phyloP scores from a whole-genome alignment of 2,797 vertebrate species.

The Lindbergichthys nudifrons region DNA sequence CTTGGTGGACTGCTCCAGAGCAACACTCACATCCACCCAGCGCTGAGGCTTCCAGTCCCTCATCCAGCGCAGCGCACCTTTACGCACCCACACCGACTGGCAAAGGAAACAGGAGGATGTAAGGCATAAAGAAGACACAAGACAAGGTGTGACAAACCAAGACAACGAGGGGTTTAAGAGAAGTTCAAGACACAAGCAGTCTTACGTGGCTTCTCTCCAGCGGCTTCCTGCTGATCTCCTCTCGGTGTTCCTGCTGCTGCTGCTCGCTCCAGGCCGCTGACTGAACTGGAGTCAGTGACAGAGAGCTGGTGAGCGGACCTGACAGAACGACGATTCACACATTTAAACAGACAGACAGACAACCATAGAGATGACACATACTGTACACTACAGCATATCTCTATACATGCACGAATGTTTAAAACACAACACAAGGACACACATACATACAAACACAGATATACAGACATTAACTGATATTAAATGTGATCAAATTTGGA shows the following conservation, averaged over 20 bases:
- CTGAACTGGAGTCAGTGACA: conserved; percentile 89
- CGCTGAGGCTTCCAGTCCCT: conserved; percentile 94
- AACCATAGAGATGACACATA: conserved; percentile 54
- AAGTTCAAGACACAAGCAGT: background rate
- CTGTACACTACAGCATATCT: background rate
- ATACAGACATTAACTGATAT: conserved; percentile 4
- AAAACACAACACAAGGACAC: conserved; percentile 4
- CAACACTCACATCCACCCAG: conserved; percentile 93
- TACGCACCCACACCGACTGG: conserved; percentile 95
- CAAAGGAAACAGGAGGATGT: background rate
- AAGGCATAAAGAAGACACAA: background rate
- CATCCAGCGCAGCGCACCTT: conserved; percentile 93
- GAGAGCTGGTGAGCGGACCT: conserved; percentile 79
- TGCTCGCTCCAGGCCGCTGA: conserved; percentile 86
- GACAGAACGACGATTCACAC: conserved; percentile 80
- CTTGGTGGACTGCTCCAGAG: conserved; percentile 92
- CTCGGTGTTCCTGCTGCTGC: conserved; percentile 78
- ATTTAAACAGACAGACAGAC: conserved; percentile 21
- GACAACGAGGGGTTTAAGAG: background rate
- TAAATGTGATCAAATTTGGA: background rate
- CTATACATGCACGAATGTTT: background rate
- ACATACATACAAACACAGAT: conserved; percentile 30
- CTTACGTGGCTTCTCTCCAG: conserved; percentile 88
- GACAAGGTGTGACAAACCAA: background rate
- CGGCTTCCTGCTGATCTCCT: conserved; percentile 87